Evolutionary conservation across 2,113 vertebrate genomes (phyloP).

Genomic region (Rhinopomastus cyanomelas): DNA sequence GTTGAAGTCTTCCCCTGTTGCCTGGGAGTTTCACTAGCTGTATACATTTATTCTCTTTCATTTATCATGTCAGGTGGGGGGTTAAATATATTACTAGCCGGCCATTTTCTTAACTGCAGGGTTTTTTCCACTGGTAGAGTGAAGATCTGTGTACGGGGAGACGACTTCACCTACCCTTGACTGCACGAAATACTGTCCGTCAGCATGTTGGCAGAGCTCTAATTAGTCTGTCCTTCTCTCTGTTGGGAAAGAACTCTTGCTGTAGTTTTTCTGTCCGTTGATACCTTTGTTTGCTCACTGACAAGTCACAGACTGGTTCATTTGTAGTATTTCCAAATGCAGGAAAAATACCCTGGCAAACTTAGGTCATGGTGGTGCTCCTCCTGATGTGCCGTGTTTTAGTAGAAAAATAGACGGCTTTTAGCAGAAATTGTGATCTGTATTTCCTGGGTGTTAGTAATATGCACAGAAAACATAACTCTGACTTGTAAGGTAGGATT

Average conservation of each 20-base stretch:
- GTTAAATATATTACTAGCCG: constrained; percentile 75
- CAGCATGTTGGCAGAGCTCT: neutral
- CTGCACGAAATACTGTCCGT: neutral
- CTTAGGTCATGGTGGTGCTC: neutral
- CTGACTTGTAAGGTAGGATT: neutral
- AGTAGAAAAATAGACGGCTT: neutral
- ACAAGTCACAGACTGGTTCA: neutral
- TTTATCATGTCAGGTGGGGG: constrained; percentile 76
- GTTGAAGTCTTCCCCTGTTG: constrained; percentile 54
- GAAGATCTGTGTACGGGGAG: neutral
- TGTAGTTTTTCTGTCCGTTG: neutral
- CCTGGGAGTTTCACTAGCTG: constrained; percentile 65
- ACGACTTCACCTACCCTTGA: neutral
- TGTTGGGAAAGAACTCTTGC: neutral
- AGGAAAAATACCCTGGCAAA: neutral
- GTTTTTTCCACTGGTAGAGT: constrained; percentile 7
- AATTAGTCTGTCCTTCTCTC: constrained; percentile 16
- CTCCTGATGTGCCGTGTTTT: neutral
- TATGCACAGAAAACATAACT: neutral
- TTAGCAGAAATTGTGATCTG: neutral
- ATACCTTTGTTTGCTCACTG: neutral
- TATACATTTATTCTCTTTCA: constrained; percentile 83
- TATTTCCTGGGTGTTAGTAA: neutral
- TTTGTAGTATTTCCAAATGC: neutral
- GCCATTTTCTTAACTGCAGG: constrained; percentile 51